Evolutionary conservation across 2,113 vertebrate genomes (phyloP).

Genomic region (Antechinus stuartii): DNA sequence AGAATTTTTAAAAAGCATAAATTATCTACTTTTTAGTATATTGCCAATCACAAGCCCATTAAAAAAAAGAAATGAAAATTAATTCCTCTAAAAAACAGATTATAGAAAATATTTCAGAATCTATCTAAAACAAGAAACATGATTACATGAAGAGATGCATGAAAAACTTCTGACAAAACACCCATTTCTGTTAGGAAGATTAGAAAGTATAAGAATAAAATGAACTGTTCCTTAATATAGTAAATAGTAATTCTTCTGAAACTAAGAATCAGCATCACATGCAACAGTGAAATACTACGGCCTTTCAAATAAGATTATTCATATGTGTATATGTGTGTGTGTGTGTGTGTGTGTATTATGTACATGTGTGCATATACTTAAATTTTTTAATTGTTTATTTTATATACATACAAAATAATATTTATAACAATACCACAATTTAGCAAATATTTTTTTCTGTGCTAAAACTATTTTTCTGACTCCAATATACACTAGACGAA

Average conservation of each 20-base stretch:
- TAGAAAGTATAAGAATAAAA: background rate
- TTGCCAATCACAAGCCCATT: background rate
- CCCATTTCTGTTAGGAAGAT: background rate
- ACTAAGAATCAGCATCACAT: background rate
- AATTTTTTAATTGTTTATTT: no score
- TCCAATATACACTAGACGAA: background rate
- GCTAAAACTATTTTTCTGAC: background rate
- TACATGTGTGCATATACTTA: no score
- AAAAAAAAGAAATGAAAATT: background rate
- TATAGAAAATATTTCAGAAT: background rate
- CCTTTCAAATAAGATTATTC: no score
- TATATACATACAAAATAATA: background rate
- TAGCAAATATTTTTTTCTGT: background rate
- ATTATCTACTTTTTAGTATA: background rate
- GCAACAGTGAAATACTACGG: no score
- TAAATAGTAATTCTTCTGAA: no score
- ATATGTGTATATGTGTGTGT: no score
- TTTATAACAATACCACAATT: background rate
- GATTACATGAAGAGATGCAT: no score
- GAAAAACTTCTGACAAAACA: background rate
- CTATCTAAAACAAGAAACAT: background rate
- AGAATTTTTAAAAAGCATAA: background rate
- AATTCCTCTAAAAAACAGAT: background rate
- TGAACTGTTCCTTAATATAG: background rate
- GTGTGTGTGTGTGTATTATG: no score